phyloP scores from a whole-genome alignment of 2,113 vertebrate genomes.

The Egretta garzetta region DNA sequence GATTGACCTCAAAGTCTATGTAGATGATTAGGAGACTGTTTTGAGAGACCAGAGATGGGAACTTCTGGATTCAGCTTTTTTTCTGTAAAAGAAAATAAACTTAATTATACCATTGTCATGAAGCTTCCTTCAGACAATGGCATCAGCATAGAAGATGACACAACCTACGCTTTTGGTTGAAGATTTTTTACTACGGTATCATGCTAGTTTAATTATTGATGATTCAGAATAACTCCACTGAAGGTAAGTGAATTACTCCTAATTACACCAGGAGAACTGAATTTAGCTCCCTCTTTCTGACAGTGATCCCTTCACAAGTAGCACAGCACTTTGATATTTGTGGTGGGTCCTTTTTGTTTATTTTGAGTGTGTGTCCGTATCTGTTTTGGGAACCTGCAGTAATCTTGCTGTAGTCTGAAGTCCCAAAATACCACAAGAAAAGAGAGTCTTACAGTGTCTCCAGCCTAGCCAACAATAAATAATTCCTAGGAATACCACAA shows the following conservation, averaged over 20 bases:
- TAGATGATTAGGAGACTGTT: neutral
- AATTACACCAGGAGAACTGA: neutral
- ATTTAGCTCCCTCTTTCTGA: neutral
- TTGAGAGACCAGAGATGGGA: neutral
- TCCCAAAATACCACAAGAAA: slow-evolving; percentile 48
- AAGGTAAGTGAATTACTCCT: neutral
- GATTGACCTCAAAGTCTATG: neutral
- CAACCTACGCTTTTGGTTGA: neutral
- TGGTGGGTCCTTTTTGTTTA: slow-evolving; percentile 12
- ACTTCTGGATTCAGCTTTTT: neutral
- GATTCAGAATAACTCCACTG: neutral
- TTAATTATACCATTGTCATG: neutral
- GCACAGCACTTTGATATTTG: neutral
- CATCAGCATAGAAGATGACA: neutral
- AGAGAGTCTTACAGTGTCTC: neutral
- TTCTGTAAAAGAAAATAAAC: neutral
- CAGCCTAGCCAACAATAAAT: slow-evolving; percentile 5
- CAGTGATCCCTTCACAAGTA: neutral
- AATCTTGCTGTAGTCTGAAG: neutral
- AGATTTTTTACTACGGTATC: rapidly evolving
- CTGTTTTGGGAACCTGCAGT: neutral
- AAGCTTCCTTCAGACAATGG: neutral
- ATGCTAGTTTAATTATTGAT: neutral
- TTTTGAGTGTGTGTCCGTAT: neutral
- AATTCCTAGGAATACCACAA: slow-evolving; percentile 3